These are phyloP conservation scores for Mantis religiosa DNA, from an alignment of 2,888 invertebrate genomes.

Conservation along the genomic window DNA sequence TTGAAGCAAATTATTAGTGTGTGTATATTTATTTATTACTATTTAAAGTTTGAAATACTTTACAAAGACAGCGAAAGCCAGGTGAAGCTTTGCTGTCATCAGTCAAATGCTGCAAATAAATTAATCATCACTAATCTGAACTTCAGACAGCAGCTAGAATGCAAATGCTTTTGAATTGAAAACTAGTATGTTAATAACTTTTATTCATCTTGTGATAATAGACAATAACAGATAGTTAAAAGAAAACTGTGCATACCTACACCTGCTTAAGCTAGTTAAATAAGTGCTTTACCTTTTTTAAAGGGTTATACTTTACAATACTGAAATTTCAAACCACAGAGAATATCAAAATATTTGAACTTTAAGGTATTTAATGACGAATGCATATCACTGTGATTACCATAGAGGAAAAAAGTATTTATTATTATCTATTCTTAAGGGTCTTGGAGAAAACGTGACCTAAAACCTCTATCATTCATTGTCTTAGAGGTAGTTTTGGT, in stretches of 20 bases:
- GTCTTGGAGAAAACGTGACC: background rate
- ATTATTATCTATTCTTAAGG: background rate
- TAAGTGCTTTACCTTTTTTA: background rate
- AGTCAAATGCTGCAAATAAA: background rate
- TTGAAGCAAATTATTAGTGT: background rate
- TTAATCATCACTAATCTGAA: background rate
- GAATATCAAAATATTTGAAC: background rate
- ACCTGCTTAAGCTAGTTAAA: background rate
- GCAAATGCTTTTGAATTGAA: background rate
- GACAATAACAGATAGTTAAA: background rate
- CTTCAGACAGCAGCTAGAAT: background rate
- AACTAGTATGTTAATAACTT: background rate
- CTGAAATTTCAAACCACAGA: background rate
- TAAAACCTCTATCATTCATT: background rate
- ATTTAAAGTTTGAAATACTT: background rate
- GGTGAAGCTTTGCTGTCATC: background rate
- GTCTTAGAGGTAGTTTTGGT: background rate
- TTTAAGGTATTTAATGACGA: background rate
- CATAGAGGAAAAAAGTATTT: background rate
- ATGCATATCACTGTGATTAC: background rate
- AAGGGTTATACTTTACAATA: background rate
- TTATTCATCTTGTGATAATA: background rate
- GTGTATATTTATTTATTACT: background rate
- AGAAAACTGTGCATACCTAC: background rate
- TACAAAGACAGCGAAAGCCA: background rate